Evolutionary conservation across 53 echinoderm and acorn worm species (phyloP).

Genomic region (Zoroaster sp.): DNA sequence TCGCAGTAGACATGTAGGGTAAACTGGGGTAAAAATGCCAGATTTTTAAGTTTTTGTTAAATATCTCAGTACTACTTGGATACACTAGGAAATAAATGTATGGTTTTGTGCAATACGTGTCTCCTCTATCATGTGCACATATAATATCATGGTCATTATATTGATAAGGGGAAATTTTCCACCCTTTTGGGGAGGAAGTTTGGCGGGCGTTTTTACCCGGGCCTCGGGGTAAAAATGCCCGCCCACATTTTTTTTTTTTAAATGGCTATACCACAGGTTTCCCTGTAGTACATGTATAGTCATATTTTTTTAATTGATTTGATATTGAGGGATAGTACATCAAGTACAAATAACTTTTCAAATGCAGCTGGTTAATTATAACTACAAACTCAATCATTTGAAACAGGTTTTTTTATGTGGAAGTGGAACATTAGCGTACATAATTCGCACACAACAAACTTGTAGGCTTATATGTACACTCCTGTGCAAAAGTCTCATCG

Average conservation of each 20-base stretch:
- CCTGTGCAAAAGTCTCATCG: too few species aligned
- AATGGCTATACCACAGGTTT: conserved; percentile 10
- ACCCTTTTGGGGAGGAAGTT: conserved; percentile 16
- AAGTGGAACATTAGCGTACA: too few species aligned
- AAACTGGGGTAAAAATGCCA: neutral
- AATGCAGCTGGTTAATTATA: conserved; percentile 1
- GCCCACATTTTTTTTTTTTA: neutral
- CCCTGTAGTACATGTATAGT: neutral
- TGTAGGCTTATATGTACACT: neutral
- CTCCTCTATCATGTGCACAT: neutral
- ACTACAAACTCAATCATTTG: neutral
- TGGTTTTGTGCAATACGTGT: neutral
- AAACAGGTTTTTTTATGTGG: neutral
- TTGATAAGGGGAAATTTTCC: neutral
- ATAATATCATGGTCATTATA: conserved; percentile 8
- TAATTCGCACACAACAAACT: neutral
- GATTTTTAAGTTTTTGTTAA: conserved; percentile 45
- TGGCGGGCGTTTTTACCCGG: conserved; percentile 34
- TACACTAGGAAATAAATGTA: conserved; percentile 30
- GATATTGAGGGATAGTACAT: neutral
- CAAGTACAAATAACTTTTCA: neutral
- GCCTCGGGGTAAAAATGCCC: conserved; percentile 8
- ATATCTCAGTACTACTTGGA: conserved; percentile 22
- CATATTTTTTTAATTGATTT: neutral
- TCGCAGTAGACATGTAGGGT: too few species aligned